Evolutionary conservation across 2,797 vertebrate genomes (phyloP).

Genomic region (Takifugu rubripes): DNA sequence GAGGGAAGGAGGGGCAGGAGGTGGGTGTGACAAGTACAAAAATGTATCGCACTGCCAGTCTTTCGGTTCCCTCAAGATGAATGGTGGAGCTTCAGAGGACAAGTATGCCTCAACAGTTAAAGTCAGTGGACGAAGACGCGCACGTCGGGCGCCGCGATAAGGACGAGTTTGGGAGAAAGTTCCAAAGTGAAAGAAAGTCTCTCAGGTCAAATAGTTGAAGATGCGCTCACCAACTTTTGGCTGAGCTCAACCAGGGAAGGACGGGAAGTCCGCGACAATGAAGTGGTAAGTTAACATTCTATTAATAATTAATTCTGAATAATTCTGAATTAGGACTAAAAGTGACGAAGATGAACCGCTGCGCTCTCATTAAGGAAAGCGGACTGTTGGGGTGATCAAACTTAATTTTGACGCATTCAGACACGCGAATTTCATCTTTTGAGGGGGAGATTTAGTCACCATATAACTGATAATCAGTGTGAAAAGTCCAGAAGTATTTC

Average conservation of each 20-base stretch:
- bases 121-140: constrained; percentile 8
- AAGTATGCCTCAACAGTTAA: constrained; percentile 8
- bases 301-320: constrained; percentile 5
- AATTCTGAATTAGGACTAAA: constrained; percentile 7
- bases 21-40: constrained; percentile 61
- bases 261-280: constrained; percentile 29
- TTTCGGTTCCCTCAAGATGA: constrained; percentile 44
- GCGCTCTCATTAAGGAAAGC: constrained; percentile 41
- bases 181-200: constrained; percentile 38
- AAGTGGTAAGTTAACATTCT: constrained; percentile 50
- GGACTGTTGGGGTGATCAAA: constrained; percentile 1
- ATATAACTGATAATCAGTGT: constrained; percentile 1
- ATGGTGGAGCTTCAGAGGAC: constrained; percentile 45
- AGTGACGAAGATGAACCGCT: constrained; percentile 18
- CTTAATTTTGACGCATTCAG: too few relatives aligned
- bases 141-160: not conserved
- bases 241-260: constrained; percentile 18
- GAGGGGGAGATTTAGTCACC: too few relatives aligned
- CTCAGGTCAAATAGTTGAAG: constrained; percentile 26
- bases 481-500: constrained; percentile 12
- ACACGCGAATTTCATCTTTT: too few relatives aligned
- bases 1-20: constrained; percentile 29
- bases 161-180: constrained; percentile 9
- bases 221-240: constrained; percentile 27
- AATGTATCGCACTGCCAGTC: constrained; percentile 40